Base-by-base conservation (phyloP, 1,140 invertebrate species). In the Araneus ventricosus region DNA sequence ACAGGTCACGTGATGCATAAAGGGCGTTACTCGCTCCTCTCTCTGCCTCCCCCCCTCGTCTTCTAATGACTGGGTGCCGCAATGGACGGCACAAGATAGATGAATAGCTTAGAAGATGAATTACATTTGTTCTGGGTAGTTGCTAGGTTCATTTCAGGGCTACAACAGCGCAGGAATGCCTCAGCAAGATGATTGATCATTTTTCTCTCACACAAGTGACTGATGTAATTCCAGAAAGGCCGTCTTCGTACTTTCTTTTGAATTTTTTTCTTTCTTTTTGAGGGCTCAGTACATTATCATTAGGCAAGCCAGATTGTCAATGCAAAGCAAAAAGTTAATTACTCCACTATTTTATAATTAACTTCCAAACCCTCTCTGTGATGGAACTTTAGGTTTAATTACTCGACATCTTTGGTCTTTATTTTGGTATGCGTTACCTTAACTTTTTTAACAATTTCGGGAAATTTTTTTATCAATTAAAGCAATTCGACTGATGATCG, bases 101-200 rank as follows among this genome's bases (percentile, higher is more conserved):
- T 93, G 91, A 93, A 93, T 93, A 87, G 85, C 84, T 80, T 59
- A 57, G 85, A 93, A 93, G 91, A 93, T 93, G 91, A 93, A 93
- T 93, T 93, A 87, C 91, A 93, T 93, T 93, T 93, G 91, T 87
- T 93, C 91, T 75, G 84, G 61, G 67, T 87, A 93, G 91, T 93
- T 93, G 91, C 85, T 70, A 80, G 91, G 91, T 93, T 93, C 91
- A 80, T 93, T 93, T 93, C 82, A 27, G 84, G 70, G 30, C 63
- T 70, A 59, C 39, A 39, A 75, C 41, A 82, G 75, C 45, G 59
- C 22, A 10, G 91, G 91, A 93, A 93, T 93, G 91, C 85, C 59
- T 79, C 41, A 70, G 67, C 22, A 20, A 79, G 59, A 93, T 87
- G 91, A 93, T 93, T 93, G 85, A 93, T 93, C 61, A 93, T 93